phyloP scores from a whole-genome alignment of 2,888 invertebrate genomes.

The Spilosoma lubricipeda region DNA sequence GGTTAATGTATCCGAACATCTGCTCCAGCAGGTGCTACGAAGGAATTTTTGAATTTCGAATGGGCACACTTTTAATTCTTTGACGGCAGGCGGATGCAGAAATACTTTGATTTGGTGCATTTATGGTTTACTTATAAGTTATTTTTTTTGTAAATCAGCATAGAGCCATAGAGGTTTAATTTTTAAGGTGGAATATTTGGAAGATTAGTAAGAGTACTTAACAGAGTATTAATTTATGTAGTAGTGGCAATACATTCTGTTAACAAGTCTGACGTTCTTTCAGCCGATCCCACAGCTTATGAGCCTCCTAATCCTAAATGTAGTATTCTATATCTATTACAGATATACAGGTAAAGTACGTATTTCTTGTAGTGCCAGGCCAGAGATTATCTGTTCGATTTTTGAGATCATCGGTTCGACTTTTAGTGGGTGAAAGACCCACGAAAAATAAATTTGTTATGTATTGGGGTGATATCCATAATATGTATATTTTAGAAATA shows the following conservation, averaged over 20 bases:
- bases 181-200: slow-evolving; percentile 8
- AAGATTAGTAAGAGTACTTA: neutral
- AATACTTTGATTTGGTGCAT: slow-evolving; percentile 12
- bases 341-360: too few relatives aligned
- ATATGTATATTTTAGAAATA: too few relatives aligned
- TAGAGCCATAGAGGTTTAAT: slow-evolving; percentile 15
- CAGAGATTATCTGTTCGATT: too few relatives aligned
- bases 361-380: too few relatives aligned
- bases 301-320: too few relatives aligned
- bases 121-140: slow-evolving; percentile 11
- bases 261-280: neutral
- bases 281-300: neutral
- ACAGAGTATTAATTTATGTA: neutral
- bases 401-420: too few relatives aligned
- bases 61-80: slow-evolving; percentile 35
- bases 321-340: too few relatives aligned
- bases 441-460: too few relatives aligned
- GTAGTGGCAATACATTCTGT: neutral
- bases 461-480: too few relatives aligned
- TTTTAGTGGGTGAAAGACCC: too few relatives aligned
- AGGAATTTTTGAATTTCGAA: slow-evolving; percentile 69
- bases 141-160: slow-evolving; percentile 20
- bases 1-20: slow-evolving; percentile 72
- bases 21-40: slow-evolving; percentile 76
- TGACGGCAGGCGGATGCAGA: slow-evolving; percentile 18